phyloP scores from a whole-genome alignment of 2,113 vertebrate genomes.

The Rhagologus leucostigma region DNA sequence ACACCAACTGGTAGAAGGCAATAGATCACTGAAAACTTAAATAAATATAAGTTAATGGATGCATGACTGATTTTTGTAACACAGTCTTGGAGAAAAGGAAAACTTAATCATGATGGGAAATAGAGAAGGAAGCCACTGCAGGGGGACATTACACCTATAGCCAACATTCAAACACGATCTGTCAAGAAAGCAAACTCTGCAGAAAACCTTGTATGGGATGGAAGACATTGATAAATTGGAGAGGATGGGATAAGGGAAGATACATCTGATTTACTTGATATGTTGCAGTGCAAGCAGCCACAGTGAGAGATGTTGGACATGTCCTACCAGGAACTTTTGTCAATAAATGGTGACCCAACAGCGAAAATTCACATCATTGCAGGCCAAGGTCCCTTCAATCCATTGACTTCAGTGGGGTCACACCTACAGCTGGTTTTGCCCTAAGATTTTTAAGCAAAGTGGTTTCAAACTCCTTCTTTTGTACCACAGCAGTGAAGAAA shows the following conservation, averaged over 20 bases:
- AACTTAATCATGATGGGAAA: neutral
- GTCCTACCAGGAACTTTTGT: neutral
- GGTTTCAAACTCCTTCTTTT: neutral
- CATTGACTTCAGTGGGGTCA: neutral
- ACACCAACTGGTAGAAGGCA: neutral
- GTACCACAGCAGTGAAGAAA: neutral
- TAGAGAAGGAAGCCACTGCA: neutral
- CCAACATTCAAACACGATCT: neutral
- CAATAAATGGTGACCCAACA: neutral
- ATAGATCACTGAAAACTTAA: neutral
- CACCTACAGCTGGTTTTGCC: neutral
- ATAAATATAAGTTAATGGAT: neutral
- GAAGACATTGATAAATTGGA: neutral
- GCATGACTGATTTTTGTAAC: neutral
- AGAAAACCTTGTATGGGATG: neutral
- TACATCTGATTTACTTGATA: neutral
- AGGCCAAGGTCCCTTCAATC: neutral
- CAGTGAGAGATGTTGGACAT: neutral
- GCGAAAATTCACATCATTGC: neutral
- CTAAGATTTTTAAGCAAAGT: neutral
- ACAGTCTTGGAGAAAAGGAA: neutral
- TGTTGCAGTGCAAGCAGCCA: neutral
- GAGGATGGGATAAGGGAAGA: neutral
- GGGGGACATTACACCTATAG: neutral
- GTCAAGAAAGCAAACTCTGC: neutral